These are phyloP conservation scores for Porphyrio hochstetteri DNA, from an alignment of 2,113 vertebrate genomes.

Conservation along the genomic window DNA sequence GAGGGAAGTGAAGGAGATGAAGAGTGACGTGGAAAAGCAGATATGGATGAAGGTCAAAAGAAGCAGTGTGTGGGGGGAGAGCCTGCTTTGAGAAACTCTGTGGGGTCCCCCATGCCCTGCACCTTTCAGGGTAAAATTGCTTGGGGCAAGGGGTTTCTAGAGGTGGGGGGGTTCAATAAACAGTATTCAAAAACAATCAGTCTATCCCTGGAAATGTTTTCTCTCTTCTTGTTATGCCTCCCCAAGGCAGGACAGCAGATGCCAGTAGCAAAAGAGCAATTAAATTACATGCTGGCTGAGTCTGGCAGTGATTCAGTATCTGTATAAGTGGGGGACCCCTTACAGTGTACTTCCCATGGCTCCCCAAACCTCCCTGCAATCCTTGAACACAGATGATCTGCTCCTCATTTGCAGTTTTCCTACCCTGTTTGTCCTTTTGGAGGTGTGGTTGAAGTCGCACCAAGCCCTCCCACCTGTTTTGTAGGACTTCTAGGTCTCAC, in stretches of 20 bases:
- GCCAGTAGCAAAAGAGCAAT: not conserved
- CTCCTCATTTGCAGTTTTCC: not conserved
- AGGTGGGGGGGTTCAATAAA: not conserved
- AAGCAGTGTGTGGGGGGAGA: not conserved
- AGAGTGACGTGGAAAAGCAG: not conserved
- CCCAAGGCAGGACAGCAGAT: not conserved
- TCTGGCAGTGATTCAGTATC: not conserved
- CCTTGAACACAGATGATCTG: not conserved
- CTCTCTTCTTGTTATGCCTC: not conserved
- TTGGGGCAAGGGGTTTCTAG: not conserved
- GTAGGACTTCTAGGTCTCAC: not conserved
- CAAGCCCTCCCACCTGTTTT: not conserved
- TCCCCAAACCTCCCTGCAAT: not conserved
- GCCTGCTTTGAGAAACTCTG: not conserved
- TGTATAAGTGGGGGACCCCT: not conserved
- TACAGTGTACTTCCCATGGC: not conserved
- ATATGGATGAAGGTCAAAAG: not conserved
- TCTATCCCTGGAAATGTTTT: not conserved
- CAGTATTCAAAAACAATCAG: not conserved
- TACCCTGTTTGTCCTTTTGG: not conserved
- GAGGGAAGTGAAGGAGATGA: not conserved
- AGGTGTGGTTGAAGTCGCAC: not conserved
- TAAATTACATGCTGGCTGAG: not conserved
- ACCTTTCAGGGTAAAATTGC: not conserved
- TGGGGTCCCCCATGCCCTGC: not conserved